Evolutionary conservation across 1,140 invertebrate species (phyloP).

Genomic region (Littorina saxatilis): DNA sequence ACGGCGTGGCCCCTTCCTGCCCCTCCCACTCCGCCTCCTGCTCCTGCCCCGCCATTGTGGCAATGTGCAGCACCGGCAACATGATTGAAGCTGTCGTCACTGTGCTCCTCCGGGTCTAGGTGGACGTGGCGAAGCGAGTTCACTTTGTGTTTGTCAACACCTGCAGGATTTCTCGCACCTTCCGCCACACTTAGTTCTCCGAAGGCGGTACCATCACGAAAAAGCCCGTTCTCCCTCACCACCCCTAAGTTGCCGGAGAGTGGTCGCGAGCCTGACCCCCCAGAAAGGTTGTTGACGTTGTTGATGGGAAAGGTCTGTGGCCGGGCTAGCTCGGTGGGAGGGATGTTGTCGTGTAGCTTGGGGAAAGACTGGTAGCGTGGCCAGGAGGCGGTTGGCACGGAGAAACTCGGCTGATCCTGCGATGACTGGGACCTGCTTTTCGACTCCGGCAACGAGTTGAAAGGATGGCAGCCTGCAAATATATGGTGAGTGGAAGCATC

Average conservation of each 20-base stretch:
- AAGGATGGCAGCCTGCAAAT: slow-evolving; percentile 16
- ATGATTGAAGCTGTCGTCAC: no score
- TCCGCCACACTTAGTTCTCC: neutral
- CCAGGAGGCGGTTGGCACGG: slow-evolving; percentile 23
- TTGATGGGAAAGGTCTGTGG: neutral
- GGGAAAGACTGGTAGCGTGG: slow-evolving; percentile 13
- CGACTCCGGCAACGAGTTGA: slow-evolving; percentile 24
- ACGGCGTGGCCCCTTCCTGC: no score
- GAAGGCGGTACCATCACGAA: no score
- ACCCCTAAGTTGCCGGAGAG: no score
- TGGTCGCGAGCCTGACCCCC: neutral
- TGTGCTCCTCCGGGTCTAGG: no score
- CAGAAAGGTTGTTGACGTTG: slow-evolving; percentile 17
- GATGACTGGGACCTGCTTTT: neutral
- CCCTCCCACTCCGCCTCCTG: neutral
- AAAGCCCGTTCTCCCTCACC: no score
- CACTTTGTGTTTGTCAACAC: no score
- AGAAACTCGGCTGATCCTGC: neutral
- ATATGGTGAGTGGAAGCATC: no score
- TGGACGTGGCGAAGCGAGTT: no score
- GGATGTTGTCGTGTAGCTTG: neutral
- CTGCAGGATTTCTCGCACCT: no score
- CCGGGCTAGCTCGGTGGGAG: neutral
- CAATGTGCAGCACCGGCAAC: no score
- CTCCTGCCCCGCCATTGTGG: neutral